Evolutionary conservation across 2,797 vertebrate genomes (phyloP), one percentile per base, ranked within the genome.

Genomic region (Fistularia tabacaria): DNA sequence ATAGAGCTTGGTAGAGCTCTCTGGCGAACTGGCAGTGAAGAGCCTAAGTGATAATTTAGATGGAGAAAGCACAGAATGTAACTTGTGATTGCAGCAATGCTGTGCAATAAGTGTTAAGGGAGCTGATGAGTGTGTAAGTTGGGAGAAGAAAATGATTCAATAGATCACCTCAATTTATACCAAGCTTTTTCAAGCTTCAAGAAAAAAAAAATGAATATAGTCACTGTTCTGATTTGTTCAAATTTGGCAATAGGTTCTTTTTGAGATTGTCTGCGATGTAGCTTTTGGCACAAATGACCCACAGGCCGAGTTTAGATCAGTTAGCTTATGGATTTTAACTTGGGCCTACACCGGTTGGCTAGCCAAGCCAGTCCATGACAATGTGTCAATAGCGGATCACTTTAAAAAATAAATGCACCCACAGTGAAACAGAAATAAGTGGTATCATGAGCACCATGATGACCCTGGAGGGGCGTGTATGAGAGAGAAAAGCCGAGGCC

Each of bases 321-420:
- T 84, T 76, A 78, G 71, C 70, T 64, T 74, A 79, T 74, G 73
- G 82, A 85, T 86, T 81, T 85, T 72, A 82, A 86, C 84, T 71
- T 63, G 59, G 56, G 69, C 71, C 66, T 53, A 70, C 55, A 57
- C 70, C 84, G 85, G 81, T 89, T 88, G 86, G 54, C 79, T 74
- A 83, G 82, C 68, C 87, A 89, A 86, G 85, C 86, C 74, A 59
- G 68, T 81, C 84, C 76, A 81, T 80, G 87, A 90, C 88, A 90
- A 90, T 91, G 88, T 89, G 88, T 90, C 90, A 87, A 88, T 87
- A 87, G 86, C 81, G 82, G 88, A 87, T 87, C 83, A 85, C 86
- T 87, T 86, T 82, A 77, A 83, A 89, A 88, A 88, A 90, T 85
- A 91, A 91, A 91, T 85, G 87, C 85, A 90, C 89, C 89, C 89